phyloP scores from a whole-genome alignment of 2,888 invertebrate genomes.

The Belgica antarctica region DNA sequence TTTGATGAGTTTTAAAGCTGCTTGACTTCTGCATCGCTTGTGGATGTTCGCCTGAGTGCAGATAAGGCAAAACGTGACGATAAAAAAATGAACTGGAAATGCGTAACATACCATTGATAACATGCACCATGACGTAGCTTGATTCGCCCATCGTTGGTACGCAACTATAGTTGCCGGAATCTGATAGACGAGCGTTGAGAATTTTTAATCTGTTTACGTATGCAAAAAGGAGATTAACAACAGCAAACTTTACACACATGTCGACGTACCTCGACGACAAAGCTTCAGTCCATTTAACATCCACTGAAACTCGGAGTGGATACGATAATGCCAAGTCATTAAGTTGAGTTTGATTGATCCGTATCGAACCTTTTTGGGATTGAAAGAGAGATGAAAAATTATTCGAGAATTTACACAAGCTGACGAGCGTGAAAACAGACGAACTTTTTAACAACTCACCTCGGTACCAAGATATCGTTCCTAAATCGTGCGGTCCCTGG shows the following conservation, averaged over 20 bases:
- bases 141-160: constrained; percentile 81
- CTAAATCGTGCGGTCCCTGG: constrained; percentile 69
- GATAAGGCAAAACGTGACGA: not conserved
- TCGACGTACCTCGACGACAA: constrained; percentile 63
- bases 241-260: not conserved
- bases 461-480: constrained; percentile 70
- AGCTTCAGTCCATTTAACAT: constrained; percentile 73
- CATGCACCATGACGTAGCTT: constrained; percentile 82
- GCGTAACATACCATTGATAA: constrained; percentile 85
- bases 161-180: constrained; percentile 73
- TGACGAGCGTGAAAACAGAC: constrained; percentile 46
- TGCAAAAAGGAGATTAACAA: constrained; percentile 7
- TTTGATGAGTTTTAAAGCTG: constrained; percentile 33
- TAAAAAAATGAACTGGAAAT: too few relatives aligned
- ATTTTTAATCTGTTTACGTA: constrained; percentile 62
- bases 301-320: constrained; percentile 56
- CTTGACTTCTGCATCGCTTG: constrained; percentile 70
- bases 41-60: constrained; percentile 73
- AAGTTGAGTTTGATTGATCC: constrained; percentile 45
- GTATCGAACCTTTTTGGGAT: constrained; percentile 39
- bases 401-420: constrained; percentile 24
- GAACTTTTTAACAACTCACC: constrained; percentile 51
- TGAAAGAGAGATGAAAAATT: not conserved
- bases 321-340: constrained; percentile 45
- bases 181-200: constrained; percentile 68